Percentiles rank a stretch among this genome's conserved stretches.
These are phyloP conservation scores for Nephrotoma flavescens DNA, from an alignment of 2,888 invertebrate species.

Conservation along the genomic window DNA sequence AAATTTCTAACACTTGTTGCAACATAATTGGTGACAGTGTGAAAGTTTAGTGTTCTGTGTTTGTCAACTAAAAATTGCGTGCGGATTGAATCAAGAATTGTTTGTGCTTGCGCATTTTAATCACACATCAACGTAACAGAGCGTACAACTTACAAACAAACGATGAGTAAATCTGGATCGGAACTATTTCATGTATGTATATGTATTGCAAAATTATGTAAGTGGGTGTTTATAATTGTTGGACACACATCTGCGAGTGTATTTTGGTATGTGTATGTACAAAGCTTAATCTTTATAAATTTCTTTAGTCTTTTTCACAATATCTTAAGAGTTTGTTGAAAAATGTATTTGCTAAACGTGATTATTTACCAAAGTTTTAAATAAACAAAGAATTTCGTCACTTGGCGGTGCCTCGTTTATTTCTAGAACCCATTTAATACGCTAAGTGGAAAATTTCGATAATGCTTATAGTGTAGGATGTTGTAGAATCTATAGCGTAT, in stretches of 20 bases:
- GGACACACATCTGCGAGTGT: neutral
- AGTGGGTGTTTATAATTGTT: neutral
- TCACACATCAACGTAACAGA: neutral
- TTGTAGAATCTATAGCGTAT: too few relatives aligned
- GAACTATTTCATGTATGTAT: neutral
- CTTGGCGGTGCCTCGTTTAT: too few relatives aligned
- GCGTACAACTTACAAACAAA: neutral
- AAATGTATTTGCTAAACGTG: neutral
- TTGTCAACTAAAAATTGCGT: neutral
- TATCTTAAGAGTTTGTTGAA: neutral
- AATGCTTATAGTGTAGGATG: too few relatives aligned
- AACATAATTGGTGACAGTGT: neutral
- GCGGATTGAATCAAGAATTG: neutral
- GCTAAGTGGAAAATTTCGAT: too few relatives aligned
- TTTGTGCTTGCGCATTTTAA: neutral
- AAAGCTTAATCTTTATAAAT: neutral
- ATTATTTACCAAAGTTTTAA: neutral
- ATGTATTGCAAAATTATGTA: neutral
- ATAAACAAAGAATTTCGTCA: neutral
- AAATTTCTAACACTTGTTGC: neutral
- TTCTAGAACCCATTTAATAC: too few relatives aligned
- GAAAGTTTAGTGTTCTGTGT: neutral
- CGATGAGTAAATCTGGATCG: neutral
- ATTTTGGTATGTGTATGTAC: neutral
- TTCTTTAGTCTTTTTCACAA: neutral